Evolutionary conservation across 2,888 invertebrate species (phyloP), one percentile per base, ranked within the genome.

Genomic region (Leucania comma): DNA sequence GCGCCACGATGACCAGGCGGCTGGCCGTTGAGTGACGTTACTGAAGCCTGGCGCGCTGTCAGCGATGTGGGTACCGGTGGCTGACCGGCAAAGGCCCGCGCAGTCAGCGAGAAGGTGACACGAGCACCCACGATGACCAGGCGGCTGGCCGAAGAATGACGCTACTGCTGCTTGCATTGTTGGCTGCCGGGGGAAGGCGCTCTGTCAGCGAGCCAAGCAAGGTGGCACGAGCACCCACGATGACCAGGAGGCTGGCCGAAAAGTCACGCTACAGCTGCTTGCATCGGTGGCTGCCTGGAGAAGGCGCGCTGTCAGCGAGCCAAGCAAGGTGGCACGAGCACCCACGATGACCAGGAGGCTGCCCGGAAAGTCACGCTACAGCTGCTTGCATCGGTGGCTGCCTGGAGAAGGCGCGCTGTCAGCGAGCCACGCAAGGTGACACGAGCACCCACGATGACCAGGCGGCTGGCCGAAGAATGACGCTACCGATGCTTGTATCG

Each of bases 1-100:
- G 60, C n/a, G 48, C 58, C 56, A 17, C 38, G 57, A 56, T 8
- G 65, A 32, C 14, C 24, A 14, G 20, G 17, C 46, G 65, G 42
- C 22, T 60, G 60, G 38, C 38, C 14, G 38, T 14, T 38, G 38
- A 38, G 38, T 38, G 38, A 38, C 12, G 38, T 29, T 48, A 26
- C 56, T 1, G 56, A 54, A 35, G 35, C 53, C 51, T 46, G 54
- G 38, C 20, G 57, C 20, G 42, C 58, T 22, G 56, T 42, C 5
- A 42, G 42, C 35, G 35, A 35, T n/a, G n/a, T n/a, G n/a, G n/a
- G 10, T 53, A 20, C 24, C 32, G 20, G 8, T 3, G 6, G 14
- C 10, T 32, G 38, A 14, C 29, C 12, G 53, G 2, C 17, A 29
- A 46, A 26, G 29, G 22, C n/a, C n/a, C 46, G 24, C 51, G 48